A percentile compares a stretch with the other conserved stretches of the same genome.
Evolutionary conservation across 1,140 invertebrate genomes (phyloP).

Genomic region (Pseudobourletiella spinata): DNA sequence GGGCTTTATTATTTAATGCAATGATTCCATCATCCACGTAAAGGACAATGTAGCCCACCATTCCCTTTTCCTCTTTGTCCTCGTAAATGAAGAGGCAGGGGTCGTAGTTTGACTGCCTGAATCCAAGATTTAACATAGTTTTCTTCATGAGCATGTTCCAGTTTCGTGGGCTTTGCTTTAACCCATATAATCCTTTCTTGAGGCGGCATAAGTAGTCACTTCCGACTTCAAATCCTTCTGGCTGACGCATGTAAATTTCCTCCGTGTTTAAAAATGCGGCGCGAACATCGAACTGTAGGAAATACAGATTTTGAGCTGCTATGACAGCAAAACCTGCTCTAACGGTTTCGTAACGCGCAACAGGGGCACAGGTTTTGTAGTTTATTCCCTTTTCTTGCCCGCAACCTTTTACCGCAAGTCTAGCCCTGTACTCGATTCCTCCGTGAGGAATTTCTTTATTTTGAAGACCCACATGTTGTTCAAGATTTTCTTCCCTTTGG

Average conservation of each 20-base stretch:
- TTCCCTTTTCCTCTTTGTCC: neutral
- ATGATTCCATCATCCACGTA: conserved; percentile 46
- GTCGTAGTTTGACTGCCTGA: conserved; percentile 34
- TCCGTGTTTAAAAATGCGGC: conserved; percentile 43
- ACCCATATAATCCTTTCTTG: conserved; percentile 37
- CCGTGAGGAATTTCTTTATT: neutral
- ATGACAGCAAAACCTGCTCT: conserved; percentile 40
- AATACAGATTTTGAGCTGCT: conserved; percentile 36
- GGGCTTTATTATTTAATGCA: conserved; percentile 23
- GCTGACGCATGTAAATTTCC: conserved; percentile 41
- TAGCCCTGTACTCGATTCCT: conserved; percentile 22
- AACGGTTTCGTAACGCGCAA: conserved; percentile 38
- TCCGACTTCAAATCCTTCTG: conserved; percentile 37
- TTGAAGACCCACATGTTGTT: conserved; percentile 22
- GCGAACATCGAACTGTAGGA: conserved; percentile 40
- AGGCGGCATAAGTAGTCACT: conserved; percentile 27
- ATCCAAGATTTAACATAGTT: conserved; percentile 23
- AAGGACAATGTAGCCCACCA: conserved; percentile 38
- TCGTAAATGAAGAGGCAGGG: conserved; percentile 27
- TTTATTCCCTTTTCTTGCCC: conserved; percentile 35
- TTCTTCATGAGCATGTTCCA: conserved; percentile 39
- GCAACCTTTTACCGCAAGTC: conserved; percentile 35
- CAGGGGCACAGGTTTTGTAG: conserved; percentile 40
- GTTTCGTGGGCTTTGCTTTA: conserved; percentile 38
- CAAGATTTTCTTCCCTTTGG: conserved; percentile 34